phyloP scores from a whole-genome alignment of 2,797 vertebrate genomes.

The Rhinatrema bivittatum region DNA sequence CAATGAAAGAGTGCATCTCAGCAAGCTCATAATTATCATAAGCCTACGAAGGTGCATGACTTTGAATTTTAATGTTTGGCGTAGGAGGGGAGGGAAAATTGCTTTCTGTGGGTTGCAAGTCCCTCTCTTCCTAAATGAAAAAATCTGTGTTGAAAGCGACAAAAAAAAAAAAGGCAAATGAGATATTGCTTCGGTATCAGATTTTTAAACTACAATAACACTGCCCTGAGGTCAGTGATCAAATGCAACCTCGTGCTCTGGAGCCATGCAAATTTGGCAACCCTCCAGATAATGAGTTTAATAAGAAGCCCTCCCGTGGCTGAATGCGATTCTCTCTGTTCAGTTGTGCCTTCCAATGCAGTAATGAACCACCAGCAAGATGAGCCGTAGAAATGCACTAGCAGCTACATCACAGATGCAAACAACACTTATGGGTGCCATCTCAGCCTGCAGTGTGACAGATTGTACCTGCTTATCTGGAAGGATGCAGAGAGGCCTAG shows the following conservation, averaged over 20 bases:
- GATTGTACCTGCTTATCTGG: too few species aligned
- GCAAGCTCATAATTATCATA: not conserved
- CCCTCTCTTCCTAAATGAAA: conserved; percentile 10
- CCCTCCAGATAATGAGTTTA: conserved; percentile 18
- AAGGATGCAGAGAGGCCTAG: too few species aligned
- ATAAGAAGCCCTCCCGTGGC: conserved; percentile 5
- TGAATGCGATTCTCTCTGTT: conserved; percentile 27
- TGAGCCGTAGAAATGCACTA: conserved; percentile 16
- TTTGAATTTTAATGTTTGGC: conserved; percentile 16
- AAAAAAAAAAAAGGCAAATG: conserved; percentile 1
- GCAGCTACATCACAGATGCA: conserved; percentile 7
- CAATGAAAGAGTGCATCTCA: not conserved
- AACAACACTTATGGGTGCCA: too few species aligned
- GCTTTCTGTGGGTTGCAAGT: not conserved
- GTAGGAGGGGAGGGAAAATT: not conserved
- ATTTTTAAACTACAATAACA: conserved; percentile 1
- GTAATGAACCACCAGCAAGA: conserved; percentile 18
- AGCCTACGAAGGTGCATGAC: not conserved
- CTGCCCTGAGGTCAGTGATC: conserved; percentile 4
- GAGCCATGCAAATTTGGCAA: conserved; percentile 18
- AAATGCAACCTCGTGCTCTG: conserved; percentile 1
- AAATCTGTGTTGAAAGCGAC: not conserved
- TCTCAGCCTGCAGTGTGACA: too few species aligned
- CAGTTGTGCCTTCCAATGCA: conserved; percentile 18
- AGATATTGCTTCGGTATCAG: not conserved